Base-by-base conservation (phyloP, 1,140 invertebrate genomes). In the Ericerus pela region DNA sequence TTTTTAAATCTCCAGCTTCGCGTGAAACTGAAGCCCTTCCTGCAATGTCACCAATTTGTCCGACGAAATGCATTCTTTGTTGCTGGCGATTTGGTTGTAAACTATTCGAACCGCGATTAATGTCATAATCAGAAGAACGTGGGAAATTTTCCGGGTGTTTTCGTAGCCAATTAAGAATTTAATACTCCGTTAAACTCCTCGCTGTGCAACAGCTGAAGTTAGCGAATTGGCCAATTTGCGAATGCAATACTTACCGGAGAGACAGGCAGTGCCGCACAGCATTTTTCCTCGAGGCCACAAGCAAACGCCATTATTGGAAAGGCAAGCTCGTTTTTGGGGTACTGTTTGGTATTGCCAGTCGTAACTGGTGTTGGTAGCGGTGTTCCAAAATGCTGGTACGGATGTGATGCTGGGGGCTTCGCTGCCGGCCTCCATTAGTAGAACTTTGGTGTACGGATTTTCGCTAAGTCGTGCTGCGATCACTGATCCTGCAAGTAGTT, bases 221-320 rank as follows among this genome's bases (percentile, higher is more conserved):
- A n/a, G n/a, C n/a, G n/a, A n/a, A n/a, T n/a, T n/a, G n/a, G n/a
- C n/a, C n/a, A n/a, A n/a, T n/a, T n/a, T n/a, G n/a, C n/a, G n/a
- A n/a, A n/a, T n/a, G n/a, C n/a, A n/a, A n/a, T n/a, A n/a, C 28
- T 47, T 56, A 63, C 62, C 62, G 41, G 59, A 93, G 24, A 92
- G 69, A 6, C 80, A 78, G 60, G 84, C 87, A 2, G 79, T 82
- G 2, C 91, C 91, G 14, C 90, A 91, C 6, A 89, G 65, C 30
- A 84, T 81, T 71, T 80, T 84, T 0, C 84, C 84, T 31, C 80
- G 71, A 0, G 80, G 79, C 73, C 83, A 75, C 58, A 79, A 80
- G 65, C 85, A 87, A 0, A 80, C 76, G 1, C 76, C 76, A 22
- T 75, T 74, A 54, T 73, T 74, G 14, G 3, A 69, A 37, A 73